These are phyloP conservation scores for Baccha elongata DNA, from an alignment of 2,888 invertebrate genomes.

Conservation along the genomic window DNA sequence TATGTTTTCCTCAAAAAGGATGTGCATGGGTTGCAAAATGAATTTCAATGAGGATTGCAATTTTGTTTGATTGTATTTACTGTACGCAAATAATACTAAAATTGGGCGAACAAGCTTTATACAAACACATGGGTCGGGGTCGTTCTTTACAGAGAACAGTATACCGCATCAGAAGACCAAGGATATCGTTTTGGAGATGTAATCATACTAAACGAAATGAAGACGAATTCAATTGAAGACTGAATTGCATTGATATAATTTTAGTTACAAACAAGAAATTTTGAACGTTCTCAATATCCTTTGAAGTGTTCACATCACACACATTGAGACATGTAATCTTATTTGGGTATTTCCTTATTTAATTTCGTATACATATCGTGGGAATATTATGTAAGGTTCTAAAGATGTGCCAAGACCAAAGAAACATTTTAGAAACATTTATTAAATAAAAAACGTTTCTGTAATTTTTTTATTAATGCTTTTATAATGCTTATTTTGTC, in stretches of 20 bases:
- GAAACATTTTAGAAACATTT: no score
- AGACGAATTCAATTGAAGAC: slow-evolving; percentile 52
- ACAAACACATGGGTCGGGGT: background rate
- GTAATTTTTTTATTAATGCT: no score
- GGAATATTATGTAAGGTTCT: no score
- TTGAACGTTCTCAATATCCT: slow-evolving; percentile 17
- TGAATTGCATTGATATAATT: slow-evolving; percentile 45
- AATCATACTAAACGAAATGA: background rate
- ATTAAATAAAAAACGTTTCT: no score
- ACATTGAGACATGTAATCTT: no score
- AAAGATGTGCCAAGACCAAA: no score
- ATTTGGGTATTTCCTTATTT: no score
- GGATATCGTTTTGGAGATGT: background rate
- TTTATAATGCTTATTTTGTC: no score
- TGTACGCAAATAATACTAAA: slow-evolving; percentile 70
- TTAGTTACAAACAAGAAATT: slow-evolving; percentile 19
- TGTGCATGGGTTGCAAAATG: slow-evolving; percentile 67
- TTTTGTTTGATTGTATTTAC: slow-evolving; percentile 71
- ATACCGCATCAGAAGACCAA: no score
- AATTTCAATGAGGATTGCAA: slow-evolving; percentile 71
- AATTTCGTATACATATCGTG: no score
- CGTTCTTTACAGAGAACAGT: background rate
- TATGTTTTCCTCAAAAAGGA: slow-evolving; percentile 34
- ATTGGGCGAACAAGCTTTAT: slow-evolving; percentile 39
- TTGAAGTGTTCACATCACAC: slow-evolving; percentile 1